A percentile compares a stretch with the other conserved stretches of the same genome.
Conservation (phyloP, 2,888 invertebrate species). For the Pecten maximus region DNA sequence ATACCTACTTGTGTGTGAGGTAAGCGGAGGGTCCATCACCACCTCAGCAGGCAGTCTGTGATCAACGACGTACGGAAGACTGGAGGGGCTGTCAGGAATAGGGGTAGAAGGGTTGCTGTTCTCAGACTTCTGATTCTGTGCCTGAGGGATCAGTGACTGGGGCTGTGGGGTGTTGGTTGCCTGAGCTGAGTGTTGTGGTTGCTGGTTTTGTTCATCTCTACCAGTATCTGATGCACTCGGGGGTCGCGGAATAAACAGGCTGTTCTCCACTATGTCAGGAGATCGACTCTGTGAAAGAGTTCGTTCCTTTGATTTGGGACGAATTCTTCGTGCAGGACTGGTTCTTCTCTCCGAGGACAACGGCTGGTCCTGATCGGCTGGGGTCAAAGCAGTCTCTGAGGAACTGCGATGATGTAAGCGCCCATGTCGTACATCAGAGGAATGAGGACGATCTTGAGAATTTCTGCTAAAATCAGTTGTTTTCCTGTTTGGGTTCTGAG, state of each 20-base stretch:
- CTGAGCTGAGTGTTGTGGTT: not conserved
- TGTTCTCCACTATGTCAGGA: not conserved
- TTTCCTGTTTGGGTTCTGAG: slow-evolving; percentile 36
- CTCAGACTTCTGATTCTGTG: slow-evolving; percentile 5
- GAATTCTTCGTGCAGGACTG: not conserved
- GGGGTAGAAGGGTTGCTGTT: not conserved
- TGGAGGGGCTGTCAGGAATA: slow-evolving; percentile 26
- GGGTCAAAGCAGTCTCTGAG: not conserved
- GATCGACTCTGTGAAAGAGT: not conserved
- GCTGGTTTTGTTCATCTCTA: not conserved
- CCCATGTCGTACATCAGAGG: not conserved
- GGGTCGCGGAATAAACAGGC: not conserved
- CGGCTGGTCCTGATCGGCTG: not conserved
- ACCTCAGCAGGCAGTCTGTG: slow-evolving; percentile 53
- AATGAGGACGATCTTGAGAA: not conserved
- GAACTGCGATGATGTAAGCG: not conserved
- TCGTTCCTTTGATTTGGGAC: not conserved
- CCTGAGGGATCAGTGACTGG: not conserved
- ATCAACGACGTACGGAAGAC: slow-evolving; percentile 49
- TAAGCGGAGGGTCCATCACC: slow-evolving; percentile 48
- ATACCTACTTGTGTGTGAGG: slow-evolving; percentile 4
- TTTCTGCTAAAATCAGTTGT: not conserved
- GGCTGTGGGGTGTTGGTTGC: no score
- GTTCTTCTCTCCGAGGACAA: not conserved
- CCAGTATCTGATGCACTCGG: not conserved